Evolutionary conservation across 92 coral and sea anemone species (phyloP).

Genomic region (Paragorgia papillata): DNA sequence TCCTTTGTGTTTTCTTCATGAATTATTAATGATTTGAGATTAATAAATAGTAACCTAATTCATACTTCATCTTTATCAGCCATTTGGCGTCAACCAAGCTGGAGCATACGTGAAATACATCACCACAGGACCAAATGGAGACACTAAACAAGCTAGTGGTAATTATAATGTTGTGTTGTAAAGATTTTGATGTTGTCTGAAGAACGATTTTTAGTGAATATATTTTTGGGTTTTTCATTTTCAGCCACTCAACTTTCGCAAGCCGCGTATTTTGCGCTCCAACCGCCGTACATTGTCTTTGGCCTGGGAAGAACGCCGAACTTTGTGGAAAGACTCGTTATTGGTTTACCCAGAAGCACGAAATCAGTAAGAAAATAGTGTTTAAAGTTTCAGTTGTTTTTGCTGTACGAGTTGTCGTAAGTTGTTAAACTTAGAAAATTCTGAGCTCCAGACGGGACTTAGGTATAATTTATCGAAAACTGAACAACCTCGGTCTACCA

Average conservation of each 20-base stretch:
- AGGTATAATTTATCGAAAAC: too few relatives aligned
- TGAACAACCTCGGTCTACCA: too few relatives aligned
- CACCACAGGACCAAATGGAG: conserved; percentile 82
- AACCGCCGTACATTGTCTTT: conserved; percentile 86
- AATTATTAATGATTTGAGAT: too few relatives aligned
- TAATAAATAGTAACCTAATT: too few relatives aligned
- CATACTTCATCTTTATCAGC: conserved; percentile 52
- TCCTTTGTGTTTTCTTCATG: too few relatives aligned
- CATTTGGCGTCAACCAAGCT: conserved; percentile 84
- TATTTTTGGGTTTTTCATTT: neutral
- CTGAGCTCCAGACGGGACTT: neutral
- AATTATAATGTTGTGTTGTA: conserved; percentile 19
- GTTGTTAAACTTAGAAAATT: too few relatives aligned
- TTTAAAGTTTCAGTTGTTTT: too few relatives aligned
- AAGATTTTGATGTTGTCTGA: neutral
- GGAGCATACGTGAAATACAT: conserved; percentile 81
- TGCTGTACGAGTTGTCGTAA: too few relatives aligned
- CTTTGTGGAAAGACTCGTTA: conserved; percentile 77
- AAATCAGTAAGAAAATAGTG: conserved; percentile 61
- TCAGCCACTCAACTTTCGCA: conserved; percentile 93
- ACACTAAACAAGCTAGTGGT: conserved; percentile 81
- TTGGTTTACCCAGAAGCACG: conserved; percentile 83
- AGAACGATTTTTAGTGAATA: neutral
- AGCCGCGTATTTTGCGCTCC: conserved; percentile 94
- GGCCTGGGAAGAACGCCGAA: conserved; percentile 96